Evolutionary conservation across 2,113 vertebrate species (phyloP).

Genomic region (Potamarius usumacintae): DNA sequence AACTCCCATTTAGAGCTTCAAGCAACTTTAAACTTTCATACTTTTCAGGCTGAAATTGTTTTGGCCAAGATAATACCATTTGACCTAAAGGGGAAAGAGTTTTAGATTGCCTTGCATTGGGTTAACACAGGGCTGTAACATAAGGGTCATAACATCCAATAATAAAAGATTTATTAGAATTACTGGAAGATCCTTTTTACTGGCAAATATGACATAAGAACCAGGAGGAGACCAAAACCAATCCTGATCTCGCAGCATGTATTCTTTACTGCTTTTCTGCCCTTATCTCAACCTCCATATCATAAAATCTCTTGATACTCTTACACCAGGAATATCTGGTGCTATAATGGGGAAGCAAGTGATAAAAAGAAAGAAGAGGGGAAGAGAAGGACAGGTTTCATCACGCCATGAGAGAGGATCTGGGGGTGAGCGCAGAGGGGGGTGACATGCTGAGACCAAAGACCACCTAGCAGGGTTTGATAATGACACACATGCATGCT

Average conservation of each 20-base stretch:
- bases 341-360: neutral
- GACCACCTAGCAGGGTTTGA: slow-evolving; percentile 36
- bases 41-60: slow-evolving; percentile 32
- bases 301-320: slow-evolving; percentile 28
- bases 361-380: neutral
- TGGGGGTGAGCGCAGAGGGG: slow-evolving; percentile 30
- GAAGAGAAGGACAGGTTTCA: neutral
- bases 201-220: neutral
- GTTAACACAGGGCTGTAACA: slow-evolving; percentile 16
- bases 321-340: slow-evolving; percentile 20
- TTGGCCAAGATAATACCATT: slow-evolving; percentile 31
- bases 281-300: slow-evolving; percentile 31
- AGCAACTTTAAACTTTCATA: slow-evolving; percentile 37
- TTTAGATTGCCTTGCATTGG: slow-evolving; percentile 45
- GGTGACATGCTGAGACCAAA: slow-evolving; percentile 32
- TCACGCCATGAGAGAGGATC: slow-evolving; percentile 8
- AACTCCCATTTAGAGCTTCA: neutral
- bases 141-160: slow-evolving; percentile 27
- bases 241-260: slow-evolving; percentile 21
- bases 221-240: slow-evolving; percentile 2
- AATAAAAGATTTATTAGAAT: slow-evolving; percentile 12
- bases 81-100: slow-evolving; percentile 42
- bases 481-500: slow-evolving; percentile 20
- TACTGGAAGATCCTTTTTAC: neutral
- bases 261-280: slow-evolving; percentile 8